A percentile compares a stretch with the other conserved stretches of the same genome.
Conservation (phyloP, 2,888 invertebrate species). For the Lutraria lutraria region DNA sequence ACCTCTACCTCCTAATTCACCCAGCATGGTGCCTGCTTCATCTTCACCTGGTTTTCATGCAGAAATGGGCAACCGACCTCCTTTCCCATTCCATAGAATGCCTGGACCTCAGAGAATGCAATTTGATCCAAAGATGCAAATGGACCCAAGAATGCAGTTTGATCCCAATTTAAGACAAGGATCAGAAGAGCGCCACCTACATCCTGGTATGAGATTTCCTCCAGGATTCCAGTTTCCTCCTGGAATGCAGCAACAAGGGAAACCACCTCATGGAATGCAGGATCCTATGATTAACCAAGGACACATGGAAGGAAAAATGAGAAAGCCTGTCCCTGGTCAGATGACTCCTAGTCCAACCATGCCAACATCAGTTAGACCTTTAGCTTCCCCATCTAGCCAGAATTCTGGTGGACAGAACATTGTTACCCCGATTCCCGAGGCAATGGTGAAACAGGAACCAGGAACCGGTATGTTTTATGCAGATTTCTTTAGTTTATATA, state of each 20-base stretch:
- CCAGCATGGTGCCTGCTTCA: constrained; percentile 45
- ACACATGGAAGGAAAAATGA: constrained; percentile 48
- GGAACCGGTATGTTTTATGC: background rate
- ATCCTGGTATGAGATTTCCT: constrained; percentile 41
- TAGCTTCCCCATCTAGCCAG: background rate
- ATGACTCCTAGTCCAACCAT: background rate
- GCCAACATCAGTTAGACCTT: background rate
- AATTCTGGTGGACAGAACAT: background rate
- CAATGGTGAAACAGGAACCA: constrained; percentile 64
- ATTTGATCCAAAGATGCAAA: constrained; percentile 62
- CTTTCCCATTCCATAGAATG: constrained; percentile 57
- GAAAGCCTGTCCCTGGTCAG: constrained; percentile 31
- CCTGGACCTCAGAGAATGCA: constrained; percentile 55
- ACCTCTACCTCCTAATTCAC: constrained; percentile 28
- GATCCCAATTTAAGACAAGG: constrained; percentile 52
- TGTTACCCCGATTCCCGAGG: constrained; percentile 47
- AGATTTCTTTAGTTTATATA: background rate
- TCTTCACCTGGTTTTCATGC: constrained; percentile 50
- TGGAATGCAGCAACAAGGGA: constrained; percentile 33
- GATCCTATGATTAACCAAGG: constrained; percentile 25
- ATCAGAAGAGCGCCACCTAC: constrained; percentile 43
- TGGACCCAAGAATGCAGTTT: constrained; percentile 54
- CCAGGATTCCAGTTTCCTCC: constrained; percentile 45
- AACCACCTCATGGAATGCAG: constrained; percentile 1
- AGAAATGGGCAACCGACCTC: constrained; percentile 47